These are phyloP conservation scores for Aethina tumida DNA, from an alignment of 1,140 invertebrate genomes.

Conservation along the genomic window DNA sequence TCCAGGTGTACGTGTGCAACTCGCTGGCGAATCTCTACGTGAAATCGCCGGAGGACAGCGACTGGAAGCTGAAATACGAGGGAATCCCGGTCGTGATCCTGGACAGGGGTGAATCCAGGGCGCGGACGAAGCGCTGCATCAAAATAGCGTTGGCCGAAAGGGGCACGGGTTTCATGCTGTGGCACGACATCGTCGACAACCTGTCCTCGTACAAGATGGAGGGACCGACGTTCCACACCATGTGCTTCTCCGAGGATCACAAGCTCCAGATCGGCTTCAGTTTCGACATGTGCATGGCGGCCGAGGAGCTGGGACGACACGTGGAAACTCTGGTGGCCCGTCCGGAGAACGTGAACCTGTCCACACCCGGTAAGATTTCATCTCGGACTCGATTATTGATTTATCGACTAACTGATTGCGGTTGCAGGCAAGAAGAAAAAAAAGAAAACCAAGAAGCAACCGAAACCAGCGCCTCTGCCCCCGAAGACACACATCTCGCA, in stretches of 20 bases:
- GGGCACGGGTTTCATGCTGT: slow-evolving; percentile 76
- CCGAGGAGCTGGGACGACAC: slow-evolving; percentile 57
- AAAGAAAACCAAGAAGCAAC: slow-evolving; percentile 44
- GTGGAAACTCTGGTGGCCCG: slow-evolving; percentile 62
- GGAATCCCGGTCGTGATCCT: slow-evolving; percentile 74
- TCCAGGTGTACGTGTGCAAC: slow-evolving; percentile 62
- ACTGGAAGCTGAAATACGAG: slow-evolving; percentile 68
- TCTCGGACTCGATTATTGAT: background rate
- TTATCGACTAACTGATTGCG: slow-evolving; percentile 1
- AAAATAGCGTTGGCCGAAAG: slow-evolving; percentile 71
- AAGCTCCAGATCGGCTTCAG: slow-evolving; percentile 52
- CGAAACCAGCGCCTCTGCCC: slow-evolving; percentile 48
- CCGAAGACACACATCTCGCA: slow-evolving; percentile 75
- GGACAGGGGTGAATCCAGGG: slow-evolving; percentile 63
- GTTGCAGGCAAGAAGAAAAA: slow-evolving; percentile 40
- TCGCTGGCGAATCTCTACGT: slow-evolving; percentile 73
- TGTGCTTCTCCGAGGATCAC: slow-evolving; percentile 66
- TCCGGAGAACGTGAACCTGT: slow-evolving; percentile 71
- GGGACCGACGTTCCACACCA: slow-evolving; percentile 68
- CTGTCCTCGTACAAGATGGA: slow-evolving; percentile 54
- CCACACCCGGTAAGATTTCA: slow-evolving; percentile 47
- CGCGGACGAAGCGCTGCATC: slow-evolving; percentile 59
- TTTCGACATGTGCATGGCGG: slow-evolving; percentile 67
- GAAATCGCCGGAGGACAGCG: slow-evolving; percentile 44
- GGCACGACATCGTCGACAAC: slow-evolving; percentile 73